Conservation (phyloP, 2,113 vertebrate genomes). For the Pteronura brasiliensis region DNA sequence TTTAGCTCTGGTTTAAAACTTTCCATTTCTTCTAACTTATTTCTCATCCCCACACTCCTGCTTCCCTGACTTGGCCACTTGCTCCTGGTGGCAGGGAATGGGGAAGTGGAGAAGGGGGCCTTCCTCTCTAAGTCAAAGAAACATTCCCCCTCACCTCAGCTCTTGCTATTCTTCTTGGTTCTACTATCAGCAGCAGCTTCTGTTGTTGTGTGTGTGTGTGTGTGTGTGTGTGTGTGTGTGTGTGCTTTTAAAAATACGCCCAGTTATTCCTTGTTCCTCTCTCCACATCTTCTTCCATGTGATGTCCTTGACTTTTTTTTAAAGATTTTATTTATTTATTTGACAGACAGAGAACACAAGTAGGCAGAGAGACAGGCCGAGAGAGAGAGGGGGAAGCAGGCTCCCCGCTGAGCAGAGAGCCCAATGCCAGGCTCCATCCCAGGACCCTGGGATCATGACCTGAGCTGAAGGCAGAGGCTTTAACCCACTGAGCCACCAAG, state of each 20-base stretch:
- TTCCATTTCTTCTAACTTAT: background rate
- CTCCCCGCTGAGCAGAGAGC: no score
- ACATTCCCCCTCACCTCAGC: fast-evolving
- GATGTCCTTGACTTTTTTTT: background rate
- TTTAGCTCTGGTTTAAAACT: background rate
- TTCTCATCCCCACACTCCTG: background rate
- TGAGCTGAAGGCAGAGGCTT: no score
- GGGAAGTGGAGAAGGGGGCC: background rate
- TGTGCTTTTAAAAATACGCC: background rate
- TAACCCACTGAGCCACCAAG: no score
- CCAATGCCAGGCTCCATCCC: no score
- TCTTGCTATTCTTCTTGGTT: background rate
- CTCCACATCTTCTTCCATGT: background rate
- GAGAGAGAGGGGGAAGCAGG: no score
- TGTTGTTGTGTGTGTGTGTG: background rate
- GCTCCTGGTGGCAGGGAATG: background rate
- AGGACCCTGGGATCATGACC: no score
- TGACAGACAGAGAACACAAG: no score
- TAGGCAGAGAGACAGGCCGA: no score
- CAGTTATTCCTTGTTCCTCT: background rate
- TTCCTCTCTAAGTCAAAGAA: background rate
- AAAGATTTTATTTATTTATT: no score
- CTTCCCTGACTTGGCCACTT: fast-evolving
- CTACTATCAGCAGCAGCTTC: background rate
- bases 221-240: background rate